Base-by-base conservation (phyloP, 2,797 vertebrate species). In the Lutjanus campechanus region DNA sequence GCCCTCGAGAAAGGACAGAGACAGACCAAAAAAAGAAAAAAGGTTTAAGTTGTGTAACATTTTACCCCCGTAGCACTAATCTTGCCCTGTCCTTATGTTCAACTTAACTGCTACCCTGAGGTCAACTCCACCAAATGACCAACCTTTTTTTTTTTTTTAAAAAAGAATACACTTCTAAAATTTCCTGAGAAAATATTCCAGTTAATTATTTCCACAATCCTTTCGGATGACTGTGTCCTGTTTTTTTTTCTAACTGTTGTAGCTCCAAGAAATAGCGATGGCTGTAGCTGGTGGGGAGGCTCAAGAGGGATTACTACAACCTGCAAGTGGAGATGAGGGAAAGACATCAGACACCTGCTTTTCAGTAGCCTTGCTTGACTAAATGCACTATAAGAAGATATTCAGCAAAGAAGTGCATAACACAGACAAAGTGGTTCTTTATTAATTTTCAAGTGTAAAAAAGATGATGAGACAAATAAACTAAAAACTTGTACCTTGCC, bases 21-120 rank as follows among this genome's bases (percentile, higher is more conserved):
- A 47, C 47, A 56, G 68, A 61, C 72, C 25, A 15, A 20, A 22
- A 65, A 50, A 47, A 49, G 20, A 56, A 53, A 74, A 15, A 17
- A 12, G 17, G 55, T 69, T 75, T n/a, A 75, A 79, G 73, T 75
- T 85, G 79, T 83, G 58, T 82, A 83, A 87, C 81, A 77, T 67
- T 82, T 80, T 59, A 22, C 11, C 68, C 82, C 69, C 46, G 50
- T 5, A 79, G 77, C 16, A 7, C 29, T 81, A 40, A 47, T 87
- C 54, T 71, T 85, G 47, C 54, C 53, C 44, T 46, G 60, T 70
- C 85, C 74, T 88, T 79, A 73, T 82, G 83, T 59, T 84, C 63
- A 89, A 72, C 50, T 78, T 65, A 78, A 88, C 72, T 2, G 7
- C 44, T 44, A 15, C 67, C 72, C 73, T 22, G 15, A 41, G 67